Percentiles rank a stretch among this genome's conserved stretches.
phyloP scores from a whole-genome alignment of 2,113 vertebrate species.

The Canis aureus region DNA sequence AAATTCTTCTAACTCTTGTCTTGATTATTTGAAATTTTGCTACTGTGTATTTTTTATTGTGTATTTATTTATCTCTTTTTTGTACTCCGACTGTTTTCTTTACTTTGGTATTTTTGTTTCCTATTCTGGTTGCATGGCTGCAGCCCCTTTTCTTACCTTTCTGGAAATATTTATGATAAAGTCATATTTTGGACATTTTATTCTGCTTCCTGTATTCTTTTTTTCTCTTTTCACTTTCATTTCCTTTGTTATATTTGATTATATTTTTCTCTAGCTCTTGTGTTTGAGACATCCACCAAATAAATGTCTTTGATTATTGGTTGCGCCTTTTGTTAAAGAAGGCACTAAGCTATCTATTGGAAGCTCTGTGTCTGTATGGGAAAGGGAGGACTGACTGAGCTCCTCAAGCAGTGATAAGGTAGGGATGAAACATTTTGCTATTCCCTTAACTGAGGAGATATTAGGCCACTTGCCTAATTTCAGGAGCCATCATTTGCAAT shows the following conservation, averaged over 20 bases:
- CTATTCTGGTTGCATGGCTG: background rate
- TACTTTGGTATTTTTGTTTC: background rate
- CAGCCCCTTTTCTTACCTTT: background rate
- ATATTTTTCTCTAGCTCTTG: background rate
- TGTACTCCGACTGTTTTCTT: background rate
- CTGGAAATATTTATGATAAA: background rate
- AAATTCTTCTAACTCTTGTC: background rate
- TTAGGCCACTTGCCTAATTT: background rate
- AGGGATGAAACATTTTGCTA: background rate
- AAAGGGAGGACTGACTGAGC: no score
- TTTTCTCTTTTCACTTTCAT: constrained; percentile 3
- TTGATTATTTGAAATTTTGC: background rate
- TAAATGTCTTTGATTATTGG: background rate
- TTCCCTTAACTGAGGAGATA: background rate
- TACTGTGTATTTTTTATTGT: background rate
- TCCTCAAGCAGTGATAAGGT: background rate
- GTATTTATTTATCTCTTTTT: background rate
- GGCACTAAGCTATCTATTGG: no score
- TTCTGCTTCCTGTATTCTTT: background rate
- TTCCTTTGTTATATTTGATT: background rate
- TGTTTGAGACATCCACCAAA: background rate
- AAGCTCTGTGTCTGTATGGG: background rate
- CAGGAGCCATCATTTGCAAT: background rate
- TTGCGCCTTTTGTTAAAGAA: background rate
- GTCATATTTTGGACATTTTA: background rate